Percentiles rank a stretch among this genome's conserved stretches.
phyloP scores from a whole-genome alignment of 2,113 vertebrate genomes.

The Orcinus orca region DNA sequence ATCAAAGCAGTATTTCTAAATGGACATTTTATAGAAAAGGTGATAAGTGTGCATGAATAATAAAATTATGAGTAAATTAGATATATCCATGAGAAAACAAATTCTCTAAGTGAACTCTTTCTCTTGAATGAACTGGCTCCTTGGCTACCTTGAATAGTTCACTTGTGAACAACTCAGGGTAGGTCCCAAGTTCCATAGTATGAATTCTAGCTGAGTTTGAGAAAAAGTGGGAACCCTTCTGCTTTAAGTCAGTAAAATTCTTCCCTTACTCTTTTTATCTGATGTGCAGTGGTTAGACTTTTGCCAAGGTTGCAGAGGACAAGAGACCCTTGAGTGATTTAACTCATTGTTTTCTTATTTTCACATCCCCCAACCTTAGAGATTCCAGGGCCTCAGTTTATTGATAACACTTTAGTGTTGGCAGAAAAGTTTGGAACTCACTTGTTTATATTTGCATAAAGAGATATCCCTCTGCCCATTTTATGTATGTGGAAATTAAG shows the following conservation, averaged over 20 bases:
- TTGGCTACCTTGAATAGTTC: neutral
- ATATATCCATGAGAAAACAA: neutral
- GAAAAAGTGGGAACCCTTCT: neutral
- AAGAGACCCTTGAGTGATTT: neutral
- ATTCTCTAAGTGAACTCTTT: neutral
- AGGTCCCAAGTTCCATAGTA: neutral
- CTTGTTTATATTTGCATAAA: neutral
- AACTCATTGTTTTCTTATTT: neutral
- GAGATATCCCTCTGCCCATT: neutral
- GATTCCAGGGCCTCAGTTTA: neutral
- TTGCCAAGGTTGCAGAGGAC: neutral
- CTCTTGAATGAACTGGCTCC: neutral
- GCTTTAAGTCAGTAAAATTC: neutral
- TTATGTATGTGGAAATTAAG: neutral
- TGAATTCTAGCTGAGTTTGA: neutral
- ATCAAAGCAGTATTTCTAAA: neutral
- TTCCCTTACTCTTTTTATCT: neutral
- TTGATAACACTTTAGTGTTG: neutral
- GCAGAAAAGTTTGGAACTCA: neutral
- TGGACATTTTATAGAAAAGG: neutral
- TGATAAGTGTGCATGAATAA: neutral
- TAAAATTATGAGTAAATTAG: constrained; percentile 1
- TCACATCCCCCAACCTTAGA: neutral
- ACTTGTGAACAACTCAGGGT: neutral
- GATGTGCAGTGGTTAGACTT: neutral